Percentiles rank a stretch among this genome's conserved stretches.
phyloP scores from a whole-genome alignment of 2,113 vertebrate species.

The Corvus moneduloides region DNA sequence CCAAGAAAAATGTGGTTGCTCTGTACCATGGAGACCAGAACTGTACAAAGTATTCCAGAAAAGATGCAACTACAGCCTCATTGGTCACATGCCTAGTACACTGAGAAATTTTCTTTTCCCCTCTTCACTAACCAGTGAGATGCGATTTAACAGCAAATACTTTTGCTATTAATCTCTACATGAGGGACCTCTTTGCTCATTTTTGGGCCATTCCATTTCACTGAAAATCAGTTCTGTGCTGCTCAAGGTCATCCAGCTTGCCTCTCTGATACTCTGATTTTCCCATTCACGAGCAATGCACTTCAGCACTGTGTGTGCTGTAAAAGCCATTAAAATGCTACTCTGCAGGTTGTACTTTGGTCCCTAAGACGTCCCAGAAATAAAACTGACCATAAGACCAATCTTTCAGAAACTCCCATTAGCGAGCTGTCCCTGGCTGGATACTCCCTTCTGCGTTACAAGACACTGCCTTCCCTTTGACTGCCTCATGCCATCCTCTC shows the following conservation, averaged over 20 bases:
- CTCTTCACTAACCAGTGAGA: neutral
- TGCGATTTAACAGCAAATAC: neutral
- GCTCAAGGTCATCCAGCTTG: neutral
- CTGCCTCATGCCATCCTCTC: neutral
- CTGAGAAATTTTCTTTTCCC: neutral
- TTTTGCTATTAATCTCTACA: neutral
- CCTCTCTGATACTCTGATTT: neutral
- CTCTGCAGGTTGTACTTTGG: neutral
- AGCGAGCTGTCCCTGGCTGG: neutral
- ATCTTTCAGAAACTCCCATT: neutral
- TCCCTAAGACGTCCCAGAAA: neutral
- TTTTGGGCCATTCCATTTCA: neutral
- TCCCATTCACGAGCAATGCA: neutral
- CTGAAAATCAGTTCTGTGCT: neutral
- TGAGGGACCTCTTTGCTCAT: neutral
- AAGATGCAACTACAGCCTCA: neutral
- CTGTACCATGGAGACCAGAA: neutral
- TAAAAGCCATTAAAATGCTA: neutral
- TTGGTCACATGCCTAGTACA: neutral
- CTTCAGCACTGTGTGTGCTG: neutral
- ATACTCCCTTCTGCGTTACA: neutral
- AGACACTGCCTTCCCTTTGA: neutral
- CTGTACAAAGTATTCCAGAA: neutral
- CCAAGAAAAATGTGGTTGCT: conserved; percentile 6
- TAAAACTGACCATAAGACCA: neutral